Conservation (phyloP, 2,113 vertebrate genomes). For the Struthidea cinerea region DNA sequence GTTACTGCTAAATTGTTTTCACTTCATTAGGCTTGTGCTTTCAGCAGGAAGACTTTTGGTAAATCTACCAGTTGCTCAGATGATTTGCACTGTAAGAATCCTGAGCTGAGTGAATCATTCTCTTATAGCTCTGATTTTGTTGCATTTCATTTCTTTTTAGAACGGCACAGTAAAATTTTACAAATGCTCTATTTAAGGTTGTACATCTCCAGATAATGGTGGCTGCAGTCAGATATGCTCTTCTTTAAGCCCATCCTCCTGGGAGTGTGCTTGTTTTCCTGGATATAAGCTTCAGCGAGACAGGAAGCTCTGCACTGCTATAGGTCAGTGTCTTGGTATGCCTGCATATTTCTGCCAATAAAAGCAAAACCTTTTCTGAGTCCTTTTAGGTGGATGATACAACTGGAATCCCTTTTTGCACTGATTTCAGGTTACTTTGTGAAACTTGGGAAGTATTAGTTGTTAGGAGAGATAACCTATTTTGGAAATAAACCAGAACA, state of each 20-base stretch:
- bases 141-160: not conserved
- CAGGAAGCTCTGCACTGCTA: slow-evolving; percentile 77
- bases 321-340: slow-evolving; percentile 71
- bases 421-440: not conserved
- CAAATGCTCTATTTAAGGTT: slow-evolving; percentile 75
- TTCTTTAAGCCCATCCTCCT: slow-evolving; percentile 68
- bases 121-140: not conserved
- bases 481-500: not conserved
- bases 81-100: not conserved
- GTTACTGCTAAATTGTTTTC: not conserved
- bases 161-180: not conserved
- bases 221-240: slow-evolving; percentile 89
- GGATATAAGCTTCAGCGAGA: slow-evolving; percentile 85
- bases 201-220: slow-evolving; percentile 84
- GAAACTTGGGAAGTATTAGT: not conserved
- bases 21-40: not conserved
- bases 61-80: not conserved
- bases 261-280: slow-evolving; percentile 85
- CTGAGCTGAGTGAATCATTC: not conserved
- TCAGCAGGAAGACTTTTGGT: not conserved
- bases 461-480: not conserved
- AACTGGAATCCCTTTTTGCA: not conserved
- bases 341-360: not conserved
- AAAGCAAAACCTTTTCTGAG: not conserved
- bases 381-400: not conserved